Conservation (phyloP, 2,797 vertebrate genomes). For the Chanos chanos region DNA sequence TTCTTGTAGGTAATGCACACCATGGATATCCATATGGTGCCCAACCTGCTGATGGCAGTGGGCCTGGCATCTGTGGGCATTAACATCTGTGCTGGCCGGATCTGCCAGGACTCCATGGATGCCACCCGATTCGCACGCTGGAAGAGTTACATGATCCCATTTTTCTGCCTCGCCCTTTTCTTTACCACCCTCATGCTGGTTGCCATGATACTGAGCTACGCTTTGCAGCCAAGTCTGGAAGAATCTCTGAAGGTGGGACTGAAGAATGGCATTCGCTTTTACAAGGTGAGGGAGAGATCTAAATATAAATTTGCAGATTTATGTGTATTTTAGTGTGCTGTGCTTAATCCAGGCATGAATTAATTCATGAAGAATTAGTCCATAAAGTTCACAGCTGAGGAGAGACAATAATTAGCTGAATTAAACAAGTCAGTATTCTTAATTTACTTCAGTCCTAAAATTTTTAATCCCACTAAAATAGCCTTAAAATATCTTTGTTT, state of each 20-base stretch:
- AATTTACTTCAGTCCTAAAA: no score
- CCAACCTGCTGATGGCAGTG: slow-evolving; percentile 90
- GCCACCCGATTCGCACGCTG: slow-evolving; percentile 83
- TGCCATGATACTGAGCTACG: slow-evolving; percentile 82
- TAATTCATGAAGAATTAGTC: no score
- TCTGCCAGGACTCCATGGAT: slow-evolving; percentile 95
- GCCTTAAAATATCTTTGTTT: no score
- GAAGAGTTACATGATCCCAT: slow-evolving; percentile 84
- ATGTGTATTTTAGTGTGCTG: no score
- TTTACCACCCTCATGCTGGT: slow-evolving; percentile 77
- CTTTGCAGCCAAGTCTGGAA: slow-evolving; percentile 84
- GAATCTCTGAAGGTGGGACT: slow-evolving; percentile 87
- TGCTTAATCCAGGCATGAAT: no score
- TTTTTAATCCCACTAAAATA: no score
- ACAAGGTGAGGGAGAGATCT: slow-evolving; percentile 57
- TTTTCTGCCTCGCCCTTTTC: slow-evolving; percentile 73
- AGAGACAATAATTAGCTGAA: no score
- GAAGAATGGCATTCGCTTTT: slow-evolving; percentile 91
- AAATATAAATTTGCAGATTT: no score
- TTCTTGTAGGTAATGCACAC: slow-evolving; percentile 85
- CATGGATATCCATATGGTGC: slow-evolving; percentile 91
- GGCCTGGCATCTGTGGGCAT: slow-evolving; percentile 85
- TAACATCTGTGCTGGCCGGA: slow-evolving; percentile 86
- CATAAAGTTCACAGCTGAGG: no score
- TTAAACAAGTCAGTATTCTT: no score